Conservation (phyloP, 2,113 vertebrate species). For the Syngnathus typhle region DNA sequence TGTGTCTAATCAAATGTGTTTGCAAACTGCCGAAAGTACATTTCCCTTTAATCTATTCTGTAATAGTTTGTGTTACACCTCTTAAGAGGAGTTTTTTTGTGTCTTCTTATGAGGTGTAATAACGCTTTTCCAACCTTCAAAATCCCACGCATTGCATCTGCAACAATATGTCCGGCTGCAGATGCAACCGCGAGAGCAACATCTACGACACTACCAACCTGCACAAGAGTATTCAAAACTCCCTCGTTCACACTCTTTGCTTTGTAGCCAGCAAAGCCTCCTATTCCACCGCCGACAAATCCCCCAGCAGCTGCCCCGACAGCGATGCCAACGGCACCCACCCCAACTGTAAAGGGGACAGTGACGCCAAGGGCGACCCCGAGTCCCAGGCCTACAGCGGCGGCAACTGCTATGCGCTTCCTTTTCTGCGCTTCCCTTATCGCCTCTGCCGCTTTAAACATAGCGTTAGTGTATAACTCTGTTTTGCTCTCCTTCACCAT, state of each 20-base stretch:
- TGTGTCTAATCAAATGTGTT: no score
- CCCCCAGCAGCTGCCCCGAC: slow-evolving; percentile 62
- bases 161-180: no score
- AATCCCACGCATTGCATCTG: slow-evolving; percentile 5
- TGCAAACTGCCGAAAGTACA: no score
- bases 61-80: no score
- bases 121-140: slow-evolving; percentile 58
- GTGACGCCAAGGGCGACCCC: slow-evolving; percentile 61
- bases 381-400: slow-evolving; percentile 61
- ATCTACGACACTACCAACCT: slow-evolving; percentile 58
- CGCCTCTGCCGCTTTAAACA: slow-evolving; percentile 62
- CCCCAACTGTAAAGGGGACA: no score
- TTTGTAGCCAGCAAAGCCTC: slow-evolving; percentile 50
- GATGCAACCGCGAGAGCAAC: slow-evolving; percentile 57
- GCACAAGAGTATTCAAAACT: slow-evolving; percentile 51
- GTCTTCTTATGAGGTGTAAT: no score
- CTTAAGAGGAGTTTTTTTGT: no score
- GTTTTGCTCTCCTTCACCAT: slow-evolving; percentile 47
- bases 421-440: slow-evolving; percentile 59
- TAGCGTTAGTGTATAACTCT: slow-evolving; percentile 59
- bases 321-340: not conserved
- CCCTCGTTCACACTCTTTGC: slow-evolving; percentile 52
- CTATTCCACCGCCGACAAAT: slow-evolving; percentile 62
- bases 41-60: no score
- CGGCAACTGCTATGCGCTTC: slow-evolving; percentile 47